Evolutionary conservation across 2,113 vertebrate genomes (phyloP), one percentile per base, ranked within the genome.

Genomic region (Otus sunia): DNA sequence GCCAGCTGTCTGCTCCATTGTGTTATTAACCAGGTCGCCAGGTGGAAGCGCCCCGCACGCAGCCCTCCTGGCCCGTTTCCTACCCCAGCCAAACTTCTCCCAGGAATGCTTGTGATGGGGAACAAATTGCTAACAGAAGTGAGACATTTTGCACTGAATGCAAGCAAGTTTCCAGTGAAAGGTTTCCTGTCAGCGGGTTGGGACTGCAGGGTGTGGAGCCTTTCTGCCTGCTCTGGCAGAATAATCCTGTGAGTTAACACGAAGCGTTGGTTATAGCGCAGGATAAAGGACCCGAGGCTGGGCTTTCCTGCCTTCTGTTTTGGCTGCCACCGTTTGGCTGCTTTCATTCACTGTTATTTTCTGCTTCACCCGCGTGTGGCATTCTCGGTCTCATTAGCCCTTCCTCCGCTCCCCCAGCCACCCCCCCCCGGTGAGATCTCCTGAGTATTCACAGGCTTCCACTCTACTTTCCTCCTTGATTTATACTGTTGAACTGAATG

Each of bases 381-480:
- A 71, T 63, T 94, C 81, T 80, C 3, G 1, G 21, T 39, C 36
- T 67, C 73, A 16, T 56, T 45, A 74, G 43, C 75, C 78, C 26
- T 86, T 94, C 68, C 49, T 67, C 59, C 1, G 10, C 74, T n/a
- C n/a, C 58, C 60, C 37, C 1, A 0, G 30, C 47, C 56, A 25
- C 75, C 89, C 96, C 89, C 82, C 52, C 50, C 52, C 7, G 23
- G 56, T 78, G 94, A 75, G 90, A 62, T 92, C 97, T 92, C 97
- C 92, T 0, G 47, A 88, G 96, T 77, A 85, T 77, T 96, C 94
- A 64, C 92, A 85, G 97, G 77, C 97, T 97, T 90, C 83, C 90
- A 69, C 94, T 95, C 80, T 89, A 19, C 94, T 97, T 91, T 94
- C 94, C 96, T 84, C 89, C 97, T 84, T 95, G 98, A 97, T 98